Evolutionary conservation across 2,888 invertebrate genomes (phyloP).

Genomic region (Notodromas monacha): DNA sequence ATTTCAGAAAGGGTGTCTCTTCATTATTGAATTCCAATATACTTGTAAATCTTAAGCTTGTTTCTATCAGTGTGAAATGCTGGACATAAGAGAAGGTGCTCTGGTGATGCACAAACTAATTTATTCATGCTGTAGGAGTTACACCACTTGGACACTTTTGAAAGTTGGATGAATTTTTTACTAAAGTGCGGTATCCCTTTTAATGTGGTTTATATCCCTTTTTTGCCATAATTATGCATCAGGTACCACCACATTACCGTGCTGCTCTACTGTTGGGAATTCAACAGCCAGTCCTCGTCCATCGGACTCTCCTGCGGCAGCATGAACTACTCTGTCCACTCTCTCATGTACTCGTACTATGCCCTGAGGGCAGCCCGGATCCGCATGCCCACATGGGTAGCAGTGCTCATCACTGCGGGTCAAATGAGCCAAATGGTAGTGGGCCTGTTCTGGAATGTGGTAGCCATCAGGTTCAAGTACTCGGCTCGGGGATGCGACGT

Average conservation of each 20-base stretch:
- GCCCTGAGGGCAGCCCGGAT: slow-evolving; percentile 12
- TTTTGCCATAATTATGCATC: too few species aligned
- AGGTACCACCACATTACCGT: slow-evolving; percentile 11
- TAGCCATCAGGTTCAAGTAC: slow-evolving; percentile 11
- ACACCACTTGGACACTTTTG: too few species aligned
- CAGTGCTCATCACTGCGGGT: slow-evolving; percentile 16
- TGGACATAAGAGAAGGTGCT: too few species aligned
- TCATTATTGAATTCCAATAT: too few species aligned
- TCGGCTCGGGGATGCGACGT: slow-evolving; percentile 10
- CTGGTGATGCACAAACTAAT: too few species aligned
- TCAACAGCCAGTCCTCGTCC: slow-evolving; percentile 12
- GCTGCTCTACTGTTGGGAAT: slow-evolving; percentile 10
- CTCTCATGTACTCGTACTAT: slow-evolving; percentile 14
- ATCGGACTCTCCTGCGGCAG: slow-evolving; percentile 13
- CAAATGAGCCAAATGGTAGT: slow-evolving; percentile 19
- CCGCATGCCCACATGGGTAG: slow-evolving; percentile 15
- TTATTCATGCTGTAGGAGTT: too few species aligned
- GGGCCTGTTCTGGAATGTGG: slow-evolving; percentile 16
- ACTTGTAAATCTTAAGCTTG: too few species aligned
- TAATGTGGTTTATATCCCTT: too few species aligned
- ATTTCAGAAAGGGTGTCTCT: too few species aligned
- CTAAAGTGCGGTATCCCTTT: too few species aligned
- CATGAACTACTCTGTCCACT: slow-evolving; percentile 14
- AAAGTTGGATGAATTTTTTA: too few species aligned
- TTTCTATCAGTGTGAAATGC: too few species aligned